These are phyloP conservation scores for Oncorhynchus tshawytscha DNA, from an alignment of 2,113 vertebrate species.

Conservation along the genomic window DNA sequence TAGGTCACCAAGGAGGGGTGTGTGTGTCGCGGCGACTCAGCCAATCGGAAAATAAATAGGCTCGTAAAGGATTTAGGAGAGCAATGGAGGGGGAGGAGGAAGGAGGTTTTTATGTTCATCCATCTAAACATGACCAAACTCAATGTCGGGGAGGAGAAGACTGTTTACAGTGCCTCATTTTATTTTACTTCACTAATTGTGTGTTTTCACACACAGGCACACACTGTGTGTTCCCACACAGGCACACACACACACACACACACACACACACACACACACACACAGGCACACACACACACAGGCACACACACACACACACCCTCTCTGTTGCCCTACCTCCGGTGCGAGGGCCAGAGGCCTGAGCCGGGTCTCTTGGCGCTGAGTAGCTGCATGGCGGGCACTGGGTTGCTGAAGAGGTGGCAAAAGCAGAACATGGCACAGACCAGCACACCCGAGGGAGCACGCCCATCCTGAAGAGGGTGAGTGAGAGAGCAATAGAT, in stretches of 20 bases:
- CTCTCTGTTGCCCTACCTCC: slow-evolving; percentile 75
- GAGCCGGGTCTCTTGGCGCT: slow-evolving; percentile 92
- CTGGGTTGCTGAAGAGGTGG: slow-evolving; percentile 92
- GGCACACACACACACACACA: neutral
- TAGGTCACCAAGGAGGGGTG: neutral
- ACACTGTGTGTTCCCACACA: too few species aligned
- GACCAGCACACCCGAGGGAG: slow-evolving; percentile 90
- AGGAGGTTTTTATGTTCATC: too few species aligned
- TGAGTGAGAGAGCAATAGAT: too few species aligned
- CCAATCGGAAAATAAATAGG: too few species aligned
- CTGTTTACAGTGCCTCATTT: too few species aligned
- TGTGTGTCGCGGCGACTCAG: neutral
- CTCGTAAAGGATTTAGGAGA: neutral
- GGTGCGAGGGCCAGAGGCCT: slow-evolving; percentile 92
- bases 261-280: too few species aligned
- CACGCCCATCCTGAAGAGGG: slow-evolving; percentile 81
- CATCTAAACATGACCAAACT: too few species aligned
- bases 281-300: too few species aligned
- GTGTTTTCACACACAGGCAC: too few species aligned
- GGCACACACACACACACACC: neutral
- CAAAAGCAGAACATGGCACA: slow-evolving; percentile 99
- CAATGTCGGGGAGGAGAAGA: too few species aligned
- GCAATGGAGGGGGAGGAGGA: neutral
- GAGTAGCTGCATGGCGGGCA: slow-evolving; percentile 89
- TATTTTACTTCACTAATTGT: too few species aligned